These are phyloP conservation scores for Catharus fuscescens DNA, from an alignment of 2,113 vertebrate genomes.

Conservation along the genomic window DNA sequence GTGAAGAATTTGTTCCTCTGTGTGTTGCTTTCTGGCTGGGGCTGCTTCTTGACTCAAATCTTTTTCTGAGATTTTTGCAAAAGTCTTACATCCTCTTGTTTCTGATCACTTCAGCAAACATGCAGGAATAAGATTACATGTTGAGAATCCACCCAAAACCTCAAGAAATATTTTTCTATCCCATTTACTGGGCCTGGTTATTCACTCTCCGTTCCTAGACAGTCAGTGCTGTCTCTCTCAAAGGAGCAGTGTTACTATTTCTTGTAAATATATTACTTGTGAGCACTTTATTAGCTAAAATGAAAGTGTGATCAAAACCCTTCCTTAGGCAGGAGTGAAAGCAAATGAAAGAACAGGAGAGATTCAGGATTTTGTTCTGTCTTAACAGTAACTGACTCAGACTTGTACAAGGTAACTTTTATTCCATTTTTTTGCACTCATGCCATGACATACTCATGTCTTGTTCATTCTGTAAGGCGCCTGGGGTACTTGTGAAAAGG, in stretches of 20 bases:
- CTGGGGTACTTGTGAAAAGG: constrained; percentile 30
- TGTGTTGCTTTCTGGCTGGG: neutral
- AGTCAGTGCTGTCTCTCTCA: neutral
- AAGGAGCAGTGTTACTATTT: neutral
- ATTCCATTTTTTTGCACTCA: neutral
- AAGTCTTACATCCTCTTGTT: neutral
- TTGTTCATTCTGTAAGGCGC: neutral
- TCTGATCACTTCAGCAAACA: neutral
- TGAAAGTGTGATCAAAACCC: neutral
- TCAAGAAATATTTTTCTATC: neutral
- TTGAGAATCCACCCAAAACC: neutral
- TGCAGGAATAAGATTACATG: neutral
- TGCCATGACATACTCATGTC: constrained; percentile 9
- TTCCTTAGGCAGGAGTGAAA: neutral
- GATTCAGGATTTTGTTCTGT: neutral
- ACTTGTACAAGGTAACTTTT: neutral
- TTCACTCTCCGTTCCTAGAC: neutral
- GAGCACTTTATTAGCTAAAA: constrained; percentile 5
- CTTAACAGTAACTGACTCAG: neutral
- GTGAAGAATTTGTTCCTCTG: neutral
- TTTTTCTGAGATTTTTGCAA: neutral
- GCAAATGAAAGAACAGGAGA: neutral
- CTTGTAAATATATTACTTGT: neutral
- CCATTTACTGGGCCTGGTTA: neutral
- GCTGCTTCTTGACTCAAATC: neutral